Evolutionary conservation across 2,797 vertebrate species (phyloP).

Genomic region (Chromis chromis): DNA sequence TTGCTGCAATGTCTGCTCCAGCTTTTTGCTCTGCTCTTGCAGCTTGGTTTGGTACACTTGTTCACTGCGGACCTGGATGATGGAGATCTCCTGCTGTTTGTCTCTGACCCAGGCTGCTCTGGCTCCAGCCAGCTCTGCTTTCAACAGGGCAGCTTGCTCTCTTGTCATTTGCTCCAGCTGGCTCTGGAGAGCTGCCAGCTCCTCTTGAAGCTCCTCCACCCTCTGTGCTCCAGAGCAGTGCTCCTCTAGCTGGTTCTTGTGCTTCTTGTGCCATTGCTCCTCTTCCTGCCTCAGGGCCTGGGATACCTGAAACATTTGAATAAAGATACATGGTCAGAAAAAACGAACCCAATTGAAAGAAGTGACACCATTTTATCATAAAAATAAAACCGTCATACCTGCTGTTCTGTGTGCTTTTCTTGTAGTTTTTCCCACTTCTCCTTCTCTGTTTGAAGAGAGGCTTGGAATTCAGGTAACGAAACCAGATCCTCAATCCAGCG

Average conservation of each 20-base stretch:
- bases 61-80: constrained; percentile 86
- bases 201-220: constrained; percentile 85
- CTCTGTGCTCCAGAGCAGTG: constrained; percentile 57
- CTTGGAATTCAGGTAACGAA: constrained; percentile 89
- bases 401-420: constrained; percentile 78
- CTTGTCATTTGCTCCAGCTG: constrained; percentile 84
- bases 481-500: constrained; percentile 91
- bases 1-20: constrained; percentile 82
- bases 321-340: background rate
- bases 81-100: constrained; percentile 91
- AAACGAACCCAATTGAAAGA: background rate
- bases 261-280: constrained; percentile 84
- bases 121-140: constrained; percentile 90
- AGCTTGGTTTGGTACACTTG: constrained; percentile 85
- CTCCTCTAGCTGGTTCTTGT: constrained; percentile 74
- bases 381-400: constrained; percentile 70
- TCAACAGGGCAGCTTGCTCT: constrained; percentile 87
- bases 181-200: constrained; percentile 81
- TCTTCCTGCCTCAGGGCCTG: constrained; percentile 82
- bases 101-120: constrained; percentile 90
- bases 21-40: constrained; percentile 84
- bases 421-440: constrained; percentile 88
- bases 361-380: constrained; percentile 1
- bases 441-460: constrained; percentile 83
- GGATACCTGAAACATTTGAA: constrained; percentile 70